Evolutionary conservation across 2,888 invertebrate species (phyloP).

Genomic region (Drosophila longiperda): DNA sequence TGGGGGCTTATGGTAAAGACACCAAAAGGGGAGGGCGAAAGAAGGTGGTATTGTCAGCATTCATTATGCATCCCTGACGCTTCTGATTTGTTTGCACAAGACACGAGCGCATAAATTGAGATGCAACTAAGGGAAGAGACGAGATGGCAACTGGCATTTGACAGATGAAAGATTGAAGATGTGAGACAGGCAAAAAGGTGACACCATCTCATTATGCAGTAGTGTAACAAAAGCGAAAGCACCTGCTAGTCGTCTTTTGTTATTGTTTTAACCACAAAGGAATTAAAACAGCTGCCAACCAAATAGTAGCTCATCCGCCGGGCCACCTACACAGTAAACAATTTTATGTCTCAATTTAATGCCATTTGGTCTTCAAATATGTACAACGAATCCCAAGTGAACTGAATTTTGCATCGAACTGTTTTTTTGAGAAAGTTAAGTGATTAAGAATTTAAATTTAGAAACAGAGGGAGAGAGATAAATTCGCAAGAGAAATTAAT

Average conservation of each 20-base stretch:
- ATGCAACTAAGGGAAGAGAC: conserved; percentile 30
- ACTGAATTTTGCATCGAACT: not conserved
- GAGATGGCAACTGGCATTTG: conserved; percentile 5
- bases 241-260: conserved; percentile 50
- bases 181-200: conserved; percentile 22
- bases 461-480: not conserved
- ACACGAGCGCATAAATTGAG: conserved; percentile 72
- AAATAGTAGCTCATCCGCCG: conserved; percentile 52
- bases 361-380: not conserved
- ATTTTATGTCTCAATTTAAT: not conserved
- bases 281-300: conserved; percentile 73
- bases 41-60: conserved; percentile 30
- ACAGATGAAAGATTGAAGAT: conserved; percentile 16
- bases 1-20: conserved; percentile 1
- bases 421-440: not conserved
- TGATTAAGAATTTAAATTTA: not conserved
- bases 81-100: conserved; percentile 69
- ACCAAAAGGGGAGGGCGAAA: not conserved
- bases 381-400: not conserved
- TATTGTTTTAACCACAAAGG: conserved; percentile 75
- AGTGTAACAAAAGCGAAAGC: conserved; percentile 63
- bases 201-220: conserved; percentile 68
- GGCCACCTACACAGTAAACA: not conserved
- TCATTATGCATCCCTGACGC: conserved; percentile 76
- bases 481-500: not conserved